Evolutionary conservation across 2,888 invertebrate genomes (phyloP), one percentile per base, ranked within the genome.

Genomic region (Laothoe populi): DNA sequence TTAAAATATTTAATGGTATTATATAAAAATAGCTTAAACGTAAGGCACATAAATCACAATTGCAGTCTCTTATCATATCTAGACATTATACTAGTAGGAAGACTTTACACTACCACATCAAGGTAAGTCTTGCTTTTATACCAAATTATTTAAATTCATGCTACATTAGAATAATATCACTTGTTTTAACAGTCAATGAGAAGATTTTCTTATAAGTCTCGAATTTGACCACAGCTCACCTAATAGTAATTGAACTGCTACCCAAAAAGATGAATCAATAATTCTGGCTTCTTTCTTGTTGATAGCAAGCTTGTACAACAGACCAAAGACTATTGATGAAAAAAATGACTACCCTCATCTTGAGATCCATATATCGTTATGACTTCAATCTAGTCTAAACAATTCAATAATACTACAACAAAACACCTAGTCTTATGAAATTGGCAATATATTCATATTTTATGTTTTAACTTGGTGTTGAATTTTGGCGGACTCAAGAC

Each of bases 401-500:
- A 40, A 42, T 19, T 57, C 13, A 21, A n/a, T 53, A 53, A 35
- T 35, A 35, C 31, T 11, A 35, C 10, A 31, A 19, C 49, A 19
- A 59, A 45, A 16, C 16, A 38, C 40, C 11, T n/a, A 59, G 24
- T 46, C 16, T 46, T 48, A 53, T 46, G 35, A 44, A 44, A 13
- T 49, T 40, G 67, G 70, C 69, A 71, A 72, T 63, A 67, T 46
- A 61, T 65, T 63, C 76, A 89, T 35, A 84, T 83, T 75, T 90
- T 90, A 76, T 89, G 85, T 76, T 79, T 84, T 73, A 89, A 71
- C 69, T 90, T 91, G 35, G 89, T 89, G 67, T 93, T 93, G 68
- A 94, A 92, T 83, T 94, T 94, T 62, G 94, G 93, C 57, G 94
- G 94, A 66, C 91, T 94, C 65, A 94, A 81, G 62, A 94, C 94